Percentiles rank a stretch among this genome's conserved stretches.
Evolutionary conservation across 1,140 invertebrate species (phyloP).

Genomic region (Cyrtorhinus lividipennis): DNA sequence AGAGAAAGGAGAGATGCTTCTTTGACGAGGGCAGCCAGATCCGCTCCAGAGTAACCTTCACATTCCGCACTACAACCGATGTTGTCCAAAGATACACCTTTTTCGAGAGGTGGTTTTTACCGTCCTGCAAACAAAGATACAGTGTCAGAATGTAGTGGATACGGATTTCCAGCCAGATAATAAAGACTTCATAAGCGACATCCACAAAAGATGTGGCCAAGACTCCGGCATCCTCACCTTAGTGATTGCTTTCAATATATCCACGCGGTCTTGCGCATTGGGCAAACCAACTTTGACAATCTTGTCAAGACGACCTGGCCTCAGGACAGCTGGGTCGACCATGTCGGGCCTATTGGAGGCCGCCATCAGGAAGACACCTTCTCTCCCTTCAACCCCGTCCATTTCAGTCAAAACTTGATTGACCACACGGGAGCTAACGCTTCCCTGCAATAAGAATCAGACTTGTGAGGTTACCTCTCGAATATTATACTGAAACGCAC

Average conservation of each 20-base stretch:
- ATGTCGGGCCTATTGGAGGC: conserved; percentile 96
- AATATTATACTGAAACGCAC: no score
- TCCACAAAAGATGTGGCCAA: not conserved
- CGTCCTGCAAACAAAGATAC: conserved; percentile 45
- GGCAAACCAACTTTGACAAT: conserved; percentile 90
- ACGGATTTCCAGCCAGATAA: no score
- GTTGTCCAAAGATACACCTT: conserved; percentile 59
- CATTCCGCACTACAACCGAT: conserved; percentile 49
- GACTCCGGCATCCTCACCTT: conserved; percentile 43
- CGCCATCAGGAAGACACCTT: conserved; percentile 86
- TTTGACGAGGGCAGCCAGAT: conserved; percentile 70
- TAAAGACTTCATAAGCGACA: not conserved
- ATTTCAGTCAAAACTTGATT: conserved; percentile 98
- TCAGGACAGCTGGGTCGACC: conserved; percentile 76
- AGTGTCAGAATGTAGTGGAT: no score
- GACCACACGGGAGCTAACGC: conserved; percentile 66
- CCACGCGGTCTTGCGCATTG: conserved; percentile 54
- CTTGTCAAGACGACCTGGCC: conserved; percentile 89
- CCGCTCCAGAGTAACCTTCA: conserved; percentile 79
- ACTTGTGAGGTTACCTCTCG: no score
- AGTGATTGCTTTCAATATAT: conserved; percentile 81
- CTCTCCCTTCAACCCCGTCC: conserved; percentile 84
- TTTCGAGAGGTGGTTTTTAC: conserved; percentile 56
- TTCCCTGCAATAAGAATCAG: conserved; percentile 35
- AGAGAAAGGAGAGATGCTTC: conserved; percentile 67